phyloP scores from a whole-genome alignment of 2,113 vertebrate species.

The Bagarius yarrelli region DNA sequence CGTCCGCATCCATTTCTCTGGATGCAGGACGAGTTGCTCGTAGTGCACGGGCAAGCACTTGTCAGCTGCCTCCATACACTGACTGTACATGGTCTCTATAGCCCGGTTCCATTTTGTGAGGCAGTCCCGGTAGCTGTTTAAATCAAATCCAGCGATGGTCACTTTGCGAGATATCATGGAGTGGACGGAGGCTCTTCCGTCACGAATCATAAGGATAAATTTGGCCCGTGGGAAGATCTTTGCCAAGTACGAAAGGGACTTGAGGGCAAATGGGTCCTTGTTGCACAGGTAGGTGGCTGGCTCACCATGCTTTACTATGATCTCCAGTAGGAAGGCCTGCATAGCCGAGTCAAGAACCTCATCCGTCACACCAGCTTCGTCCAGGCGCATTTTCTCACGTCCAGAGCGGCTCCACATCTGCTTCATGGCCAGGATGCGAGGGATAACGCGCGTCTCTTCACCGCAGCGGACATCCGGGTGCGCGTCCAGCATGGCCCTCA shows the following conservation, averaged over 20 bases:
- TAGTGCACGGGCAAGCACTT: conserved; percentile 90
- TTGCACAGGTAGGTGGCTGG: conserved; percentile 92
- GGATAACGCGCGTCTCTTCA: conserved; percentile 93
- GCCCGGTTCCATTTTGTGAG: conserved; percentile 97
- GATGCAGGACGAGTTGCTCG: conserved; percentile 91
- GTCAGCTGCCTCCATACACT: conserved; percentile 88
- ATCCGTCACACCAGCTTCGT: conserved; percentile 93
- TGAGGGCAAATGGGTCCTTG: conserved; percentile 95
- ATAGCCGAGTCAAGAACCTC: conserved; percentile 95
- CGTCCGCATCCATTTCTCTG: conserved; percentile 92
- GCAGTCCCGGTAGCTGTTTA: conserved; percentile 94
- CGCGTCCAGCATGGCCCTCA: conserved; percentile 95
- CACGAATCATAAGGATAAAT: conserved; percentile 92
- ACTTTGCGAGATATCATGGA: conserved; percentile 98
- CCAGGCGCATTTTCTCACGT: conserved; percentile 92
- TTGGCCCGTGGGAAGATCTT: conserved; percentile 94
- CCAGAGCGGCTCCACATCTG: conserved; percentile 98
- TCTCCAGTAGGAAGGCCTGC: conserved; percentile 92
- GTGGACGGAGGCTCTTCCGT: conserved; percentile 91
- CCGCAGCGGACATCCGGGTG: conserved; percentile 92
- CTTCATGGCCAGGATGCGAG: conserved; percentile 90
- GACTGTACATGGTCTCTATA: conserved; percentile 96
- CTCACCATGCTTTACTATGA: conserved; percentile 95
- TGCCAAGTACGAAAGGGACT: conserved; percentile 90
- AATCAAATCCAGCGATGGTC: conserved; percentile 94